phyloP scores from a whole-genome alignment of 2,888 invertebrate genomes.

The Congeria kusceri region DNA sequence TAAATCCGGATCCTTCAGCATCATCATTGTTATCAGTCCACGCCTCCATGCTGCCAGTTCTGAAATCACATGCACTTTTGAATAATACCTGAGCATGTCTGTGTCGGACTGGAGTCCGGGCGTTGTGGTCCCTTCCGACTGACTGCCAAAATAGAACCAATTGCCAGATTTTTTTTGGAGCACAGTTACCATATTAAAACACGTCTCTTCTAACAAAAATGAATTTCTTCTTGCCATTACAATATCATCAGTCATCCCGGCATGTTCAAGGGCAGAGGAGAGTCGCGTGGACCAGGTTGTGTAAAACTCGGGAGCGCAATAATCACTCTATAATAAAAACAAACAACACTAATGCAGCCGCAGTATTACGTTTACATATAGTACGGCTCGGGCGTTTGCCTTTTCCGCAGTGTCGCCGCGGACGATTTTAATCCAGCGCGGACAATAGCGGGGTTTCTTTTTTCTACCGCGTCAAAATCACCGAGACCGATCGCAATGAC shows the following conservation, averaged over 20 bases:
- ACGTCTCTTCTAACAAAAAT: not conserved
- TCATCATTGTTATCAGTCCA: not conserved
- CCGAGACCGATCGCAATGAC: no score
- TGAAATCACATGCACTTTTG: not conserved
- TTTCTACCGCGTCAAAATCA: no score
- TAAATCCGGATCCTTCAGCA: not conserved
- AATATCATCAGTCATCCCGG: not conserved
- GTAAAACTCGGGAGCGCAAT: no score
- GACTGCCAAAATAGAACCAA: not conserved
- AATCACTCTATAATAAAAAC: no score
- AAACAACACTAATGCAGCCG: no score
- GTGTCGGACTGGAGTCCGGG: not conserved
- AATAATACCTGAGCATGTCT: not conserved
- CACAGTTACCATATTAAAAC: not conserved
- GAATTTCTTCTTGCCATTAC: not conserved
- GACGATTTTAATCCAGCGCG: no score
- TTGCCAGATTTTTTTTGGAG: not conserved
- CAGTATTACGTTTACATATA: no score
- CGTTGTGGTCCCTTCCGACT: not conserved
- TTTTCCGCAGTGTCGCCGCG: no score
- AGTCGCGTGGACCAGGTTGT: not conserved
- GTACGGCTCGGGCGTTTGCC: no score
- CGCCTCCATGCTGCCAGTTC: not conserved
- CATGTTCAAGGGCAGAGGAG: not conserved
- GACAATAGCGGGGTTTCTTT: no score